Evolutionary conservation across 2,888 invertebrate species (phyloP).

Genomic region (Stegana nigrithorax): DNA sequence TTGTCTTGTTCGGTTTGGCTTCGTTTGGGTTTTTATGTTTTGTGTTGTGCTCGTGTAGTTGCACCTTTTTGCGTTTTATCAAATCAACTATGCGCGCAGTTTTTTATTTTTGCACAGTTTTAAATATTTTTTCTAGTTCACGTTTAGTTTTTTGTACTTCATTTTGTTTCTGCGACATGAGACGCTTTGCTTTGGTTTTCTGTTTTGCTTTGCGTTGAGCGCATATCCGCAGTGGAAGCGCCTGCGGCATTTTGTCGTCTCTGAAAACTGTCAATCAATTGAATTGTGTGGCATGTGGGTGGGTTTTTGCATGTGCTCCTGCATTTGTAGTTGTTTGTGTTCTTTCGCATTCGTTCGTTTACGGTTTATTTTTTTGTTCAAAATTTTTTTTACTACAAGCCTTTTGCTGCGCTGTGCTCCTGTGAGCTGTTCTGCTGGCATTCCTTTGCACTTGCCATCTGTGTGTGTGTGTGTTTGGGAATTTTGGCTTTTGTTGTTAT

Average conservation of each 20-base stretch:
- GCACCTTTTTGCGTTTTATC: constrained; percentile 11
- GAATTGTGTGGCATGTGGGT: constrained; percentile 40
- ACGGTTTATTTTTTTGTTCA: constrained; percentile 19
- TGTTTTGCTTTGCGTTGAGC: constrained; percentile 27
- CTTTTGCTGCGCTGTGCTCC: not conserved
- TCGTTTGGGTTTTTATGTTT: not conserved
- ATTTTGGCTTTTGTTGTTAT: constrained; percentile 12
- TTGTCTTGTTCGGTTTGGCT: not conserved
- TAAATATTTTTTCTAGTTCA: not conserved
- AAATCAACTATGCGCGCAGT: constrained; percentile 6
- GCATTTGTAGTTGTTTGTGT: constrained; percentile 19
- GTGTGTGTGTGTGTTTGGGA: not conserved
- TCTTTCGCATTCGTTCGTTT: constrained; percentile 14
- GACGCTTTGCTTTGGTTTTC: not conserved
- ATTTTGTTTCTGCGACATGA: not conserved
- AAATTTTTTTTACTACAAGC: not conserved
- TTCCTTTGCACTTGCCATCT: not conserved
- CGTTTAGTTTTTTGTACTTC: not conserved
- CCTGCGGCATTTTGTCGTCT: constrained; percentile 42
- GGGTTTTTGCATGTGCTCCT: too few species aligned
- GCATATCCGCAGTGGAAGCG: constrained; percentile 54
- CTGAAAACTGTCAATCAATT: constrained; percentile 58
- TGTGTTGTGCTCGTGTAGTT: not conserved
- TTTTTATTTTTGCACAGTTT: constrained; percentile 15
- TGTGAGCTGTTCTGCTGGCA: constrained; percentile 10